phyloP scores from a whole-genome alignment of 1,140 invertebrate genomes.

The Stegodyphus mimosarum region DNA sequence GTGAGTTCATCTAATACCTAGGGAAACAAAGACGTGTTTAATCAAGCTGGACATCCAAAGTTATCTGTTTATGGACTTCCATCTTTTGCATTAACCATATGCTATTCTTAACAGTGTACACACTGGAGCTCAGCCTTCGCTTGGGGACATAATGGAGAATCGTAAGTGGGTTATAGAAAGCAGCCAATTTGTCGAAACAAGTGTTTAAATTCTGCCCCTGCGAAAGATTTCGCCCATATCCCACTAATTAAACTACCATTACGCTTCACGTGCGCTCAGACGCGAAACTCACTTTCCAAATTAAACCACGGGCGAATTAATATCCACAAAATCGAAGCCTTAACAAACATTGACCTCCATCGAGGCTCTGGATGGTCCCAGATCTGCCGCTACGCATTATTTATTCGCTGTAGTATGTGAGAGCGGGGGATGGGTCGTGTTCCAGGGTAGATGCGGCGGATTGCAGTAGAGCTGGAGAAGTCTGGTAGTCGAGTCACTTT shows the following conservation, averaged over 20 bases:
- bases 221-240: too few species aligned
- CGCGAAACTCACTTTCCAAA: neutral
- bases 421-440: neutral
- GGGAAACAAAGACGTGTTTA: too few species aligned
- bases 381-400: neutral
- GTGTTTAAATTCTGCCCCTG: neutral
- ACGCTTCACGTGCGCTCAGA: neutral
- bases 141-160: too few species aligned
- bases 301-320: slow-evolving; percentile 26
- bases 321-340: slow-evolving; percentile 10
- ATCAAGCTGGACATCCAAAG: too few species aligned
- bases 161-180: neutral
- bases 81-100: too few species aligned
- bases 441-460: neutral
- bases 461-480: too few species aligned
- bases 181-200: slow-evolving; percentile 2
- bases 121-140: too few species aligned
- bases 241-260: slow-evolving; percentile 18
- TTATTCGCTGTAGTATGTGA: neutral
- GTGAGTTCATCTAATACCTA: too few species aligned
- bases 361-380: neutral
- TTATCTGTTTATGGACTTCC: too few species aligned
- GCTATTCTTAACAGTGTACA: too few species aligned
- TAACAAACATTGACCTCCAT: slow-evolving; percentile 14
- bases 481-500: slow-evolving; percentile 1